Evolutionary conservation across 92 coral and sea anemone genomes (phyloP).

Genomic region (Blastomussa wellsi): DNA sequence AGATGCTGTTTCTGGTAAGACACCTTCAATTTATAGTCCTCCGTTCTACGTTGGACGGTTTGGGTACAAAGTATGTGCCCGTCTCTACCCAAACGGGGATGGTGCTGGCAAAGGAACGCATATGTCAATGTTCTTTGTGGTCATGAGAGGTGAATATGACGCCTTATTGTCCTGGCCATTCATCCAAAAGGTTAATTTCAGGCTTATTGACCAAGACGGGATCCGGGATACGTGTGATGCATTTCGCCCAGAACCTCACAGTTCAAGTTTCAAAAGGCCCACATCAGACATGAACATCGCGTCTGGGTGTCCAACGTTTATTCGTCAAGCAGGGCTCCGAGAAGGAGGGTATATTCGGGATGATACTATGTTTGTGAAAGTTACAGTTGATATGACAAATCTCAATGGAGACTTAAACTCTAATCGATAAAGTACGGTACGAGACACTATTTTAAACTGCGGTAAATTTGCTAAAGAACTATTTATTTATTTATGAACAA

Average conservation of each 20-base stretch:
- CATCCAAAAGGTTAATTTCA: constrained; percentile 80
- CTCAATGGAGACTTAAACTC: constrained; percentile 29
- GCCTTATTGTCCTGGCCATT: constrained; percentile 92
- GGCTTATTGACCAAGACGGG: constrained; percentile 78
- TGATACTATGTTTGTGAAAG: constrained; percentile 69
- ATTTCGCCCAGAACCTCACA: constrained; percentile 87
- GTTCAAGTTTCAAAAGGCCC: constrained; percentile 86
- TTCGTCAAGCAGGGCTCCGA: constrained; percentile 61
- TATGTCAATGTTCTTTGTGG: constrained; percentile 85
- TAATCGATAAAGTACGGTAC: too few relatives aligned
- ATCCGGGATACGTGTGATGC: constrained; percentile 70
- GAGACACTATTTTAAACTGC: too few relatives aligned
- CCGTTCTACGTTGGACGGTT: constrained; percentile 86
- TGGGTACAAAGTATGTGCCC: constrained; percentile 88
- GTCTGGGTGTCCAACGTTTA: constrained; percentile 79
- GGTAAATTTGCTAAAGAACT: too few relatives aligned
- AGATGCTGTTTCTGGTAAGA: constrained; percentile 70
- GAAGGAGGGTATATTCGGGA: constrained; percentile 63
- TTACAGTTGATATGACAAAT: constrained; percentile 64
- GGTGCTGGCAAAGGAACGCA: constrained; percentile 83
- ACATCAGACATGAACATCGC: constrained; percentile 88
- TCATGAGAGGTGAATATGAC: constrained; percentile 93
- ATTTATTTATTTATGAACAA: too few relatives aligned
- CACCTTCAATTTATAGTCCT: constrained; percentile 81
- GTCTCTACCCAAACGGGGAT: constrained; percentile 82